Base-by-base conservation (phyloP, 1,140 invertebrate species). In the Bombus waltoni region DNA sequence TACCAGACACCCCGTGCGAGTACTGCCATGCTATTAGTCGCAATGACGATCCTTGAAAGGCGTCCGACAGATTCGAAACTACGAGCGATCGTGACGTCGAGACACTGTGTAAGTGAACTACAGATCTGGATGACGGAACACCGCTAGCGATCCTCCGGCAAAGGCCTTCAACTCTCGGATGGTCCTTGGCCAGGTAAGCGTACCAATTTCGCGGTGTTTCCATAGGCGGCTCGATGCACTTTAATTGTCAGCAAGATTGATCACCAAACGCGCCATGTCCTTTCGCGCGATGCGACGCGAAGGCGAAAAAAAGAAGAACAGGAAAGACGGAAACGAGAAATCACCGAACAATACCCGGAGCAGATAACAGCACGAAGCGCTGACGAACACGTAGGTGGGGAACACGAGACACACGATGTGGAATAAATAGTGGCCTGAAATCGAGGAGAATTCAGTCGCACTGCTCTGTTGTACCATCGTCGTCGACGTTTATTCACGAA, bases 391-490 rank as follows among this genome's bases (percentile, higher is more conserved):
- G 85, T 88, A 89, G 87, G 91, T 92, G 91, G 91, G 91, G 91
- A 92, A 84, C 53, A 81, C 75, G 82, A 87, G 81, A 87, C 81
- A 80, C 81, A 88, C 90, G 87, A 91, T 89, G 85, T 42, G 78
- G 86, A 92, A 92, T 92, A 92, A 91, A 92, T 92, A 91, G 87
- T 88, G 91, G 87, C 73, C 85, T 91, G 86, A 92, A 92, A 92
- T 91, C 86, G 84, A 92, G 81, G 85, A 81, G 89, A 89, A 92
- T 91, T 91, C 91, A 92, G 91, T 92, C 76, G 86, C 85, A 83
- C 79, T 59, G 82, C 87, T 88, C 87, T 88, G 81, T 88, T 88
- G 62, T 87, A 89, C 83, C 77, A 84, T 86, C 89, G 83, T 83
- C 83, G 73, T 86, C 73, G 65, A 72, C 83, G 86, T 83, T 65